Evolutionary conservation across 1,140 invertebrate species (phyloP).

Genomic region (Notospermus geniculatus): DNA sequence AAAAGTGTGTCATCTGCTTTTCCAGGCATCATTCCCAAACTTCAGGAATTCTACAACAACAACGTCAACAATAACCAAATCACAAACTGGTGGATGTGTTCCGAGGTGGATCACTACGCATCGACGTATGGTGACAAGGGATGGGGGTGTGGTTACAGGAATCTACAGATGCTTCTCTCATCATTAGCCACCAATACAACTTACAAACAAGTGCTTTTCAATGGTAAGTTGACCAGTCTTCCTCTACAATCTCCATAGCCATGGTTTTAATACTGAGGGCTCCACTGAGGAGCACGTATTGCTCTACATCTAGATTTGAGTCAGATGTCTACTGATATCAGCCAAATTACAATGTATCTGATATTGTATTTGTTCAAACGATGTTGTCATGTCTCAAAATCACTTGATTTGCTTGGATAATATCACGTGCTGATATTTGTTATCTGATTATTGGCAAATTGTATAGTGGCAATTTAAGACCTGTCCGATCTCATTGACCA

Average conservation of each 20-base stretch:
- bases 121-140: conserved; percentile 83
- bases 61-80: conserved; percentile 54
- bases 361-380: background rate
- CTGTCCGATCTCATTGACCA: no score
- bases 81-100: conserved; percentile 67
- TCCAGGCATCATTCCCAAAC: conserved; percentile 70
- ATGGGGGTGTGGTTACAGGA: conserved; percentile 84
- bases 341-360: background rate
- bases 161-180: conserved; percentile 87
- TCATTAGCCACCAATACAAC: conserved; percentile 71
- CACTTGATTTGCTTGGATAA: background rate
- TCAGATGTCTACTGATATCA: background rate
- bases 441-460: no score
- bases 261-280: no score
- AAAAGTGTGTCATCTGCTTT: no score
- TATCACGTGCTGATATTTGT: background rate
- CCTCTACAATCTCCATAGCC: no score
- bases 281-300: no score
- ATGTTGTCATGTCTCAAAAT: background rate
- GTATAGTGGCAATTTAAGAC: no score
- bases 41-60: conserved; percentile 67
- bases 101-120: conserved; percentile 79
- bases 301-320: no score
- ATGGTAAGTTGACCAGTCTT: conserved; percentile 29
- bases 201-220: conserved; percentile 68